phyloP scores from a whole-genome alignment of 2,797 vertebrate genomes.

The Ptychadena robeensis region DNA sequence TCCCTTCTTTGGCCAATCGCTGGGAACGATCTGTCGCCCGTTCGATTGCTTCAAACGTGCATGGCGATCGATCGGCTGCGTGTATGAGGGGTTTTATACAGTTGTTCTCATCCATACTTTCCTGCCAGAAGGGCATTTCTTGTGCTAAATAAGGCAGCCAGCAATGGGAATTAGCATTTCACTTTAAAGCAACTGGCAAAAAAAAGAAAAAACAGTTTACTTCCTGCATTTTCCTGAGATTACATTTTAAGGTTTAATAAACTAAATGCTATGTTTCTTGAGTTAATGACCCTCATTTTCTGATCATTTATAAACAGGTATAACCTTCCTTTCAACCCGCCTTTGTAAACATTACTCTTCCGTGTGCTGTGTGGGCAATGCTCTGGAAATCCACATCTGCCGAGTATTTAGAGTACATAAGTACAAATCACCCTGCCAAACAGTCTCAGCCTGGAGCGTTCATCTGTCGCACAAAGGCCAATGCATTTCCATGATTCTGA shows the following conservation, averaged over 20 bases:
- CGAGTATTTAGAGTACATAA: slow-evolving; percentile 45
- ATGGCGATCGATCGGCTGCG: no score
- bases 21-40: no score
- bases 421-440: slow-evolving; percentile 49
- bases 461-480: slow-evolving; percentile 25
- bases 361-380: slow-evolving; percentile 35
- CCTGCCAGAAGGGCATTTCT: neutral
- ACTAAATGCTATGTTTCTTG: neutral
- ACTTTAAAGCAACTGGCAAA: neutral
- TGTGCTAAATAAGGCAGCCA: neutral
- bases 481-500: slow-evolving; percentile 28
- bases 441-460: slow-evolving; percentile 35
- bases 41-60: no score
- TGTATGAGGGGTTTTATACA: no score
- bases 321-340: slow-evolving; percentile 46
- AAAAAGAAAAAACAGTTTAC: neutral
- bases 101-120: neutral
- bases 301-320: neutral
- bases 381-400: slow-evolving; percentile 51
- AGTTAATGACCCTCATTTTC: neutral
- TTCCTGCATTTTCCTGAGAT: neutral
- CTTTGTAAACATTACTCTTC: slow-evolving; percentile 20
- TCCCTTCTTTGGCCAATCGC: no score
- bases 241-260: neutral
- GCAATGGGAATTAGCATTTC: neutral